Conservation (phyloP, 2,888 invertebrate species). For the Gisinianus flammeolus region DNA sequence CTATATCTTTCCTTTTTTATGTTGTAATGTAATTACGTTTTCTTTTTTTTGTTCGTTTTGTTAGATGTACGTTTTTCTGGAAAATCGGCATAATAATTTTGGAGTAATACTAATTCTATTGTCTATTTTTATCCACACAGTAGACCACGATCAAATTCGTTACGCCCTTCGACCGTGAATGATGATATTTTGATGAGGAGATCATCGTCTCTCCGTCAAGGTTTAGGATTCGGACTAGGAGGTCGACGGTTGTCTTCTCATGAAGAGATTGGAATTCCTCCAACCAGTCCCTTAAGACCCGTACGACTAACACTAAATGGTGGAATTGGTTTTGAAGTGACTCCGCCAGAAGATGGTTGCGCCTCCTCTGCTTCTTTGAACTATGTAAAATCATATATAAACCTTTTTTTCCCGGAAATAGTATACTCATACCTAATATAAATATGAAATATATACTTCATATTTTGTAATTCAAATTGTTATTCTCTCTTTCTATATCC, state of each 20-base stretch:
- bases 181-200: conserved; percentile 83
- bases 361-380: conserved; percentile 25
- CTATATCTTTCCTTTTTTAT: not conserved
- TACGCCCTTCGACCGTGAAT: conserved; percentile 68
- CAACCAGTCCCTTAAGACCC: conserved; percentile 51
- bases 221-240: conserved; percentile 67
- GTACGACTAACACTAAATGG: conserved; percentile 74
- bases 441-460: too few relatives aligned
- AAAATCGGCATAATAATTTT: too few relatives aligned
- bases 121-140: conserved; percentile 47
- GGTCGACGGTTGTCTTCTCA: conserved; percentile 57
- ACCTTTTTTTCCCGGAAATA: too few relatives aligned
- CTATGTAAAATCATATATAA: too few relatives aligned
- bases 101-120: too few relatives aligned
- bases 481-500: conserved; percentile 65
- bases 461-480: not conserved
- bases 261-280: conserved; percentile 53
- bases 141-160: conserved; percentile 74
- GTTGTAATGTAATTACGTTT: too few relatives aligned
- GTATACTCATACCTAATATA: too few relatives aligned
- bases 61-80: too few relatives aligned
- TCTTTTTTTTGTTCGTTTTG: too few relatives aligned
- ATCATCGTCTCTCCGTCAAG: conserved; percentile 83
- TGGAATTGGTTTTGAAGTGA: conserved; percentile 82
- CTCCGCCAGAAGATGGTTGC: conserved; percentile 70